Conservation (phyloP, 2,797 vertebrate species). For the Pampus argenteus region DNA sequence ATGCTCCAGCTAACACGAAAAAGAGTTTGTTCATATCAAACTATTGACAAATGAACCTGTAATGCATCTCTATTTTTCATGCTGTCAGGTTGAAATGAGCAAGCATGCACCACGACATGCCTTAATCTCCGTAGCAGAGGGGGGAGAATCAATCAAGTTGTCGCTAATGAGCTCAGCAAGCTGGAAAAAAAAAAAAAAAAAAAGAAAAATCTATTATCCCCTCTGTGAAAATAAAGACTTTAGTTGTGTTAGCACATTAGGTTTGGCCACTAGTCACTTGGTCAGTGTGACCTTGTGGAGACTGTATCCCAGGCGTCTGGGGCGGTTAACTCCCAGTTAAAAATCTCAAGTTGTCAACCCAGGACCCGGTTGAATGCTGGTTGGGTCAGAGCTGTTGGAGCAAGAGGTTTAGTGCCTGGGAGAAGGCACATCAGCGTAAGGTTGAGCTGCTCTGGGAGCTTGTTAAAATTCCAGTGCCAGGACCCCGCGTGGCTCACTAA, state of each 20-base stretch:
- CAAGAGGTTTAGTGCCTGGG: conserved; percentile 55
- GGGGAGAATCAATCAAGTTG: conserved; percentile 59
- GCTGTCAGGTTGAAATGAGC: conserved; percentile 52
- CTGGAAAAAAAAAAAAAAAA: conserved; percentile 25
- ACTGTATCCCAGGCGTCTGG: conserved; percentile 24
- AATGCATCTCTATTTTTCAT: conserved; percentile 41
- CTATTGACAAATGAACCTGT: conserved; percentile 37
- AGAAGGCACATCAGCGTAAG: conserved; percentile 71
- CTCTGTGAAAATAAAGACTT: conserved; percentile 47
- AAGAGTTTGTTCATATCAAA: conserved; percentile 12
- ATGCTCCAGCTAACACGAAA: neutral
- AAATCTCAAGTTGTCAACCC: conserved; percentile 50
- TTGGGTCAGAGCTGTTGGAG: conserved; percentile 49
- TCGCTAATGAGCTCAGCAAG: conserved; percentile 61
- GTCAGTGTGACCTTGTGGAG: conserved; percentile 32
- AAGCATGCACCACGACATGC: conserved; percentile 34
- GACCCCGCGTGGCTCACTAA: conserved; percentile 71
- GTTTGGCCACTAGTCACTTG: conserved; percentile 32
- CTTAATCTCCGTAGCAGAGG: conserved; percentile 41
- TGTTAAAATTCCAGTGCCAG: conserved; percentile 83
- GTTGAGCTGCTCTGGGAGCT: conserved; percentile 74
- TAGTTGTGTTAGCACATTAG: conserved; percentile 25
- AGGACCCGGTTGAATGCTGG: conserved; percentile 46
- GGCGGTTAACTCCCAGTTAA: conserved; percentile 22
- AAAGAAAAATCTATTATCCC: conserved; percentile 44